Base-by-base conservation (phyloP, 2,113 vertebrate species). In the Labeo rohita region DNA sequence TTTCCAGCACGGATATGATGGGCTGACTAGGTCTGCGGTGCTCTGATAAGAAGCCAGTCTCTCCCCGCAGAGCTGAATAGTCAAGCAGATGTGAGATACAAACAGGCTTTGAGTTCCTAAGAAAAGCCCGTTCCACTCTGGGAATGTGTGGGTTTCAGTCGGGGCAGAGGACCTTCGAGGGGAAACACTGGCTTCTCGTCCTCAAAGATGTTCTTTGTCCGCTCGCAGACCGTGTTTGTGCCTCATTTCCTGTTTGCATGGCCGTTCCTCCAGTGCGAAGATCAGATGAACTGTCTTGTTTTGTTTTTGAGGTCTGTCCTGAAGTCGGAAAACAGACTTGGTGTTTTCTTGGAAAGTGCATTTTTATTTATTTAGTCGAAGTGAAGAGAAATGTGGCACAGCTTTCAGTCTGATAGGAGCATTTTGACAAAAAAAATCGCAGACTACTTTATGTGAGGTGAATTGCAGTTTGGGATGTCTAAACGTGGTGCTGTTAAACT, bases 31-130 rank as follows among this genome's bases (percentile, higher is more conserved):
- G 94, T 95, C 96, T 99, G 97, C 92, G 93, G 94, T 93, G 89
- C 76, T 91, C 96, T 95, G 97, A 98, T 98, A 99, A 99, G 97
- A 96, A 96, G 96, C 94, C 93, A 92, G 93, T 93, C 95, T 95
- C 95, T 96, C 95, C 93, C 90, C 87, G 79, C 70, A 91, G 93
- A 93, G 91, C 93, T 94, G 86, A 95, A 94, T 93, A 89, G 92
- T 89, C 92, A 84, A 90, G 88, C 92, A 94, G 92, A 94, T 94
- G 95, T 90, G 90, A 95, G 93, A 95, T 96, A 96, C 95, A 95
- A 95, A 96, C 94, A 95, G 89, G 92, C 92, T 94, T 90, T 91
- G 90, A 91, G 89, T 86, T 81, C 80, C 81, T 85, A 86, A 92
- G 83, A 89, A 91, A 89, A 89, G 92, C 91, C 93, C 88, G 92